Percentiles rank a stretch among this genome's conserved stretches.
Conservation (phyloP, 2,888 invertebrate genomes). For the Deilephila elpenor region DNA sequence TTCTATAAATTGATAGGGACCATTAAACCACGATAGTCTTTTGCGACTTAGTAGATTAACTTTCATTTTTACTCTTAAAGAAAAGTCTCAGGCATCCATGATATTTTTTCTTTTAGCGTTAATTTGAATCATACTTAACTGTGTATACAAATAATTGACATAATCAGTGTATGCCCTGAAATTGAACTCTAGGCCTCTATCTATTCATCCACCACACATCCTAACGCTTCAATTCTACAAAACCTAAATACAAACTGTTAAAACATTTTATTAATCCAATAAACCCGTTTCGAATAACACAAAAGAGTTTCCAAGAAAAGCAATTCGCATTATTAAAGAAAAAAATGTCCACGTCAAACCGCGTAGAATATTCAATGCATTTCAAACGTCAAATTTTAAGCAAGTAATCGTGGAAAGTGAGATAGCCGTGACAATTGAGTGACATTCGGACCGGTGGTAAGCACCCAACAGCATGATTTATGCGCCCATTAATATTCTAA, state of each 20-base stretch:
- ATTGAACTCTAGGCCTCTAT: no score
- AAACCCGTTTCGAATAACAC: not conserved
- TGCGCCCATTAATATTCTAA: slow-evolving; percentile 52
- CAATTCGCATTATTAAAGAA: slow-evolving; percentile 1
- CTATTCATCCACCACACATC: no score
- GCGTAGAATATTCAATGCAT: slow-evolving; percentile 36
- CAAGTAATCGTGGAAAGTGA: slow-evolving; percentile 19
- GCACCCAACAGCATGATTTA: slow-evolving; percentile 46
- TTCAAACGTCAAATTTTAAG: slow-evolving; percentile 35
- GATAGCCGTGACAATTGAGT: slow-evolving; percentile 20
- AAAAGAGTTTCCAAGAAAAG: not conserved
- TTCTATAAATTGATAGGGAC: no score
- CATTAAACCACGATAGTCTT: no score
- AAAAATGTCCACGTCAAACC: slow-evolving; percentile 11
- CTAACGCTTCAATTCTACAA: not conserved
- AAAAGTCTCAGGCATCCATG: no score
- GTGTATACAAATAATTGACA: no score
- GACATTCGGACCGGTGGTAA: not conserved
- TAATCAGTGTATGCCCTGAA: no score
- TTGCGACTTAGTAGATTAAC: no score
- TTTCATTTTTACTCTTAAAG: no score
- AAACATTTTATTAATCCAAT: not conserved
- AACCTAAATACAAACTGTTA: not conserved
- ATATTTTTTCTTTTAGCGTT: no score
- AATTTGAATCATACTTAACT: no score